Evolutionary conservation across 2,888 invertebrate species (phyloP).

Genomic region (Physocephala rufipes): DNA sequence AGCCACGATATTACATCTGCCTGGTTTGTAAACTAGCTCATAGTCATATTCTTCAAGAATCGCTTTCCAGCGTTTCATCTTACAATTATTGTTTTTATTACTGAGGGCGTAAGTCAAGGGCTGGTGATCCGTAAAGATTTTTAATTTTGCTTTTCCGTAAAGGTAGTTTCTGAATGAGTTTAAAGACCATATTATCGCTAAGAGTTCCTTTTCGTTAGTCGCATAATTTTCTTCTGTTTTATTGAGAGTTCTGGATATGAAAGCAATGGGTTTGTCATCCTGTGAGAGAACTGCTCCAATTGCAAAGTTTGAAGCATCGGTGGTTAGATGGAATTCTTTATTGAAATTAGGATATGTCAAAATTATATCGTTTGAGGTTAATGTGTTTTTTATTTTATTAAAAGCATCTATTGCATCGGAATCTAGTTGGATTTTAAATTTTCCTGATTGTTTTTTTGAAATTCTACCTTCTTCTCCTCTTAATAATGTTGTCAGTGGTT

Average conservation of each 20-base stretch:
- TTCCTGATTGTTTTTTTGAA: not conserved
- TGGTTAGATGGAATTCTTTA: slow-evolving; percentile 1
- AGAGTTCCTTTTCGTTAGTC: not conserved
- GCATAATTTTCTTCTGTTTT: slow-evolving; percentile 17
- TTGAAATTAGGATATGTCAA: not conserved
- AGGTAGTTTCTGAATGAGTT: slow-evolving; percentile 6
- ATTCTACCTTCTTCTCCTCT: slow-evolving; percentile 5
- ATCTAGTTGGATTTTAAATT: not conserved
- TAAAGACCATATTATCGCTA: not conserved
- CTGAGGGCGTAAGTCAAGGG: slow-evolving; percentile 34
- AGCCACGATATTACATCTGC: slow-evolving; percentile 27
- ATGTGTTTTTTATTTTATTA: slow-evolving; percentile 1
- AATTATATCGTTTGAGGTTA: not conserved
- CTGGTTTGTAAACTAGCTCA: slow-evolving; percentile 32
- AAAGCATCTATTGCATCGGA: not conserved
- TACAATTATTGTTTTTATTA: slow-evolving; percentile 34
- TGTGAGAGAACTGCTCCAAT: slow-evolving; percentile 12
- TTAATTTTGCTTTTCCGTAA: not conserved
- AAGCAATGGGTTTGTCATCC: not conserved
- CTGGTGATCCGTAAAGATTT: slow-evolving; percentile 33
- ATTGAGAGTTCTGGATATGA: slow-evolving; percentile 3
- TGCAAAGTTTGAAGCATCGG: not conserved
- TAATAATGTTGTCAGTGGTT: slow-evolving; percentile 15
- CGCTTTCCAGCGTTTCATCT: slow-evolving; percentile 37
- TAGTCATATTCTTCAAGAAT: slow-evolving; percentile 38